Conservation (phyloP, 2,113 vertebrate genomes). For the Epinephelus cyanopodus region DNA sequence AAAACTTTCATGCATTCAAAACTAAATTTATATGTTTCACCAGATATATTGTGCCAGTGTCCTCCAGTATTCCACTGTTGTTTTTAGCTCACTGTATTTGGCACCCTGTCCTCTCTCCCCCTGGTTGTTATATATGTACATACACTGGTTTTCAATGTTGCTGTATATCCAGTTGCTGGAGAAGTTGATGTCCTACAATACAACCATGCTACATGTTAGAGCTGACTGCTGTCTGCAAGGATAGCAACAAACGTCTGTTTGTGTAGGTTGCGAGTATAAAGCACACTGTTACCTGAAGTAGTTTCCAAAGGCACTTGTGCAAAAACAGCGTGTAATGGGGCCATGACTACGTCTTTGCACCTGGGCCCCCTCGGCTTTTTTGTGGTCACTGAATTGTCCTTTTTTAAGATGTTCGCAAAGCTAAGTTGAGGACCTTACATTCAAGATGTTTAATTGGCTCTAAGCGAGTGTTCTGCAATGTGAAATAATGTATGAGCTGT, state of each 20-base stretch:
- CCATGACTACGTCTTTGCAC: background rate
- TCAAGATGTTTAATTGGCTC: slow-evolving; percentile 24
- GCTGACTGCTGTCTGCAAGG: background rate
- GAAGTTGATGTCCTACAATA: background rate
- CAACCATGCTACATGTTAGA: background rate
- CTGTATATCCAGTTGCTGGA: no score
- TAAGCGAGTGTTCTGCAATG: slow-evolving; percentile 41
- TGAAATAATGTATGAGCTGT: slow-evolving; percentile 68
- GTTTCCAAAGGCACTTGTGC: slow-evolving; percentile 15
- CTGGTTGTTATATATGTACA: no score
- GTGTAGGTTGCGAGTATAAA: background rate
- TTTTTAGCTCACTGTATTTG: no score
- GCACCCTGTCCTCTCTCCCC: no score
- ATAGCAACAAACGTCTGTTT: background rate
- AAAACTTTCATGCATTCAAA: background rate
- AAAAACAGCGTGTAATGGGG: slow-evolving; percentile 10
- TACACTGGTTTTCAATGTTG: no score
- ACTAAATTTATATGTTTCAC: background rate
- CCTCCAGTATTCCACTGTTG: no score
- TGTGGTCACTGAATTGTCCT: slow-evolving; percentile 1
- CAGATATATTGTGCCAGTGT: background rate
- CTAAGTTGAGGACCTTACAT: slow-evolving; percentile 6
- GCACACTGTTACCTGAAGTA: background rate
- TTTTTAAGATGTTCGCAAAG: slow-evolving; percentile 25
- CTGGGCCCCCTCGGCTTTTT: slow-evolving; percentile 4